Percentiles rank a stretch among this genome's conserved stretches.
These are phyloP conservation scores for Pandemis corylana DNA, from an alignment of 2,888 invertebrate genomes.

Conservation along the genomic window DNA sequence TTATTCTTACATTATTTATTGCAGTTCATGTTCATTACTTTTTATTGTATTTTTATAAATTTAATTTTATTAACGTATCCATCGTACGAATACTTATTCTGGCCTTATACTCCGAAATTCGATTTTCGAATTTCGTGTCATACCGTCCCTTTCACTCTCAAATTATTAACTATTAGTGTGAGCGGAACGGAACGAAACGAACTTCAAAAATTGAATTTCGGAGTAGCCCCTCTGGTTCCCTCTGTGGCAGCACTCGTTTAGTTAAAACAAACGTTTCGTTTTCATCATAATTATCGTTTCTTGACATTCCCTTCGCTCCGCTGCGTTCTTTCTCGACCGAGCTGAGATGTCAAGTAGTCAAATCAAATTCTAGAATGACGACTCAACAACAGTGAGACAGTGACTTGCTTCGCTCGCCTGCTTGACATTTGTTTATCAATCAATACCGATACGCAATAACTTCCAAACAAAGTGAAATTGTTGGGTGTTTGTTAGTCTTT, in stretches of 20 bases:
- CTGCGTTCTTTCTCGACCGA: background rate
- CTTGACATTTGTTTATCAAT: constrained; percentile 71
- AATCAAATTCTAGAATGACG: constrained; percentile 11
- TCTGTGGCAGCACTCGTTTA: constrained; percentile 1
- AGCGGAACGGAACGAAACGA: no score
- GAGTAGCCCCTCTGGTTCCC: no score
- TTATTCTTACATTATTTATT: no score
- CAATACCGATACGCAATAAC: constrained; percentile 66
- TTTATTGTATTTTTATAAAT: background rate
- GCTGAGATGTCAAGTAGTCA: constrained; percentile 11
- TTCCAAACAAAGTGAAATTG: constrained; percentile 75
- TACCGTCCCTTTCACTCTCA: no score
- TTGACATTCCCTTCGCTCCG: background rate
- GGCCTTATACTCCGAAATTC: no score
- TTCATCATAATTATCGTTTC: background rate
- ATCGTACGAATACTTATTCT: background rate
- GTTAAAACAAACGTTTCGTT: constrained; percentile 21
- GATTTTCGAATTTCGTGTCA: no score
- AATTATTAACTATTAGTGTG: no score
- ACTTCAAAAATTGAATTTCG: no score
- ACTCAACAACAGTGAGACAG: background rate
- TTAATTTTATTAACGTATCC: background rate
- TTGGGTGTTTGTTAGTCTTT: constrained; percentile 65
- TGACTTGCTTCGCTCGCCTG: constrained; percentile 51
- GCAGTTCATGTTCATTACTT: no score